Evolutionary conservation across 2,888 invertebrate genomes (phyloP).

Genomic region (Ariolimax columbianus): DNA sequence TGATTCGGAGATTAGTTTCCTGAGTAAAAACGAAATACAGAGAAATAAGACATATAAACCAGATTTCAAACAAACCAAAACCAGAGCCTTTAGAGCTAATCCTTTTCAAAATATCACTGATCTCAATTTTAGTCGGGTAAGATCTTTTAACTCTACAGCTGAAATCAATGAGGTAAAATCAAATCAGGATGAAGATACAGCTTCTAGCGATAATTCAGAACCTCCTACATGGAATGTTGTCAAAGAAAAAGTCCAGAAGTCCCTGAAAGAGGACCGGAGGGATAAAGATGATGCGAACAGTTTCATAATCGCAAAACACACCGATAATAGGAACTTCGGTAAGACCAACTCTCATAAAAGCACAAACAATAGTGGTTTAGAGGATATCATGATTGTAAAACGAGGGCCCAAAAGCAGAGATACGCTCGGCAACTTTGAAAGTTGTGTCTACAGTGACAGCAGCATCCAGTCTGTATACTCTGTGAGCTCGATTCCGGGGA

Average conservation of each 20-base stretch:
- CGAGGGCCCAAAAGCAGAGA: background rate
- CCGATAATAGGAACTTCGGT: background rate
- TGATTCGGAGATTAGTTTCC: background rate
- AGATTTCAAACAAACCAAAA: background rate
- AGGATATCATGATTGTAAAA: conserved; percentile 6
- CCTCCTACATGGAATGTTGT: background rate
- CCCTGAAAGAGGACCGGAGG: background rate
- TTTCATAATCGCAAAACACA: background rate
- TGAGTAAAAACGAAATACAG: background rate
- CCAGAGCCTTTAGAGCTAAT: background rate
- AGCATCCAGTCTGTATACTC: background rate
- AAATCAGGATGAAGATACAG: background rate
- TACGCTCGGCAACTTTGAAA: conserved; percentile 16
- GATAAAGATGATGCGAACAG: background rate
- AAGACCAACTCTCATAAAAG: background rate
- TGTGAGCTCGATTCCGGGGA: background rate
- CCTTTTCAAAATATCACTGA: background rate
- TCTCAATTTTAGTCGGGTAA: conserved; percentile 25
- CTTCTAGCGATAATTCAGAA: background rate
- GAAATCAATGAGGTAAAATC: background rate
- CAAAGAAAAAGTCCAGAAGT: background rate
- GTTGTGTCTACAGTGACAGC: background rate
- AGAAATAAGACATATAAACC: background rate
- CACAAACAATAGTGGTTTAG: background rate
- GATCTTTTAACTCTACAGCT: background rate